phyloP scores from a whole-genome alignment of 37 sponge, comb jelly and placozoan species.

The Ephydatia muelleri region DNA sequence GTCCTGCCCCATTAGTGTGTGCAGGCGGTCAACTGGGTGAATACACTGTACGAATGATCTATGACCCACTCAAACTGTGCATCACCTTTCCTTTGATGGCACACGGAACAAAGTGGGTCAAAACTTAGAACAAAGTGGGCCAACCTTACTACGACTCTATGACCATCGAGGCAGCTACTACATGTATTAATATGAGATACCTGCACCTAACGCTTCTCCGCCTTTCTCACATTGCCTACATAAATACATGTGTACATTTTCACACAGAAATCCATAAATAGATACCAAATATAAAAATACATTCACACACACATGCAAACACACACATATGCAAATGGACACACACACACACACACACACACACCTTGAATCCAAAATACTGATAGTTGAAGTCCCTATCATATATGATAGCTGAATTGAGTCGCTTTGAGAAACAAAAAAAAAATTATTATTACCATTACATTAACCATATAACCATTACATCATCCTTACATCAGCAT shows the following conservation, averaged over 20 bases:
- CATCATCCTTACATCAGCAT: constrained; percentile 72
- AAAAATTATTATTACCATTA: background rate
- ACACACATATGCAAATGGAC: too few relatives aligned
- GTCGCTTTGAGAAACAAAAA: constrained; percentile 37
- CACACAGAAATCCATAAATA: background rate
- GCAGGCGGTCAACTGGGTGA: constrained; percentile 7
- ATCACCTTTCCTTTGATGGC: background rate
- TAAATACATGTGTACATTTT: background rate
- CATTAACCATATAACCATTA: background rate
- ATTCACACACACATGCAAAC: too few relatives aligned
- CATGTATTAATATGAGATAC: too few relatives aligned
- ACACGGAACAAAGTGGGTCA: constrained; percentile 27
- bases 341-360: background rate
- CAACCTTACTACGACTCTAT: background rate
- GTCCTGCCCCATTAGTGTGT: background rate
- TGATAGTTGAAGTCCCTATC: constrained; percentile 92
- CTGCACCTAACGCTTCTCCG: too few relatives aligned
- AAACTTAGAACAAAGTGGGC: background rate
- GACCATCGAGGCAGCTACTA: too few relatives aligned
- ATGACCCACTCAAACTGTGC: constrained; percentile 36
- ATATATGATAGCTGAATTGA: constrained; percentile 95
- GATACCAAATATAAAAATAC: too few relatives aligned
- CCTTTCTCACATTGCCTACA: background rate
- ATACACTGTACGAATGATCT: constrained; percentile 12
- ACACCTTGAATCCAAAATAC: constrained; percentile 97